These are phyloP conservation scores for Oncorhynchus gorbuscha DNA, from an alignment of 2,113 vertebrate species.

Conservation along the genomic window DNA sequence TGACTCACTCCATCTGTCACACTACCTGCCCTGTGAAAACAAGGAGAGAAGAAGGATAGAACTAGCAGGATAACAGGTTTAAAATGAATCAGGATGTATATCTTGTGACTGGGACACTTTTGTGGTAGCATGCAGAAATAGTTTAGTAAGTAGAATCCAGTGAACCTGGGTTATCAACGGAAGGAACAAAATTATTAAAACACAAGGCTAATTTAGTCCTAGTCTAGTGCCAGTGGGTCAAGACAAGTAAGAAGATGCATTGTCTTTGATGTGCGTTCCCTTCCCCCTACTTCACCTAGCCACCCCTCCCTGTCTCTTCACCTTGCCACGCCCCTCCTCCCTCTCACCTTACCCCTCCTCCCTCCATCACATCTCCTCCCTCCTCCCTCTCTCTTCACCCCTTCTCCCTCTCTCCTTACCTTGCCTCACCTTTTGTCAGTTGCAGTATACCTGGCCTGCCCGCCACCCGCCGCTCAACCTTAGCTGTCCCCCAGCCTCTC, in stretches of 20 bases:
- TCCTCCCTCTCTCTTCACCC: constrained; percentile 59
- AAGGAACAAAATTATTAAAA: constrained; percentile 54
- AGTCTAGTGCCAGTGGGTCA: constrained; percentile 53
- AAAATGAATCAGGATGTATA: constrained; percentile 49
- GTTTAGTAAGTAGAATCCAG: constrained; percentile 50
- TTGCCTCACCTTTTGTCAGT: constrained; percentile 60
- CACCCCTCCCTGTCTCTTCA: not conserved
- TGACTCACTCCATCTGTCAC: not conserved
- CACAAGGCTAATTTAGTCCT: constrained; percentile 52
- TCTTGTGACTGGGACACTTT: constrained; percentile 49
- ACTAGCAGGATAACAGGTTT: not conserved
- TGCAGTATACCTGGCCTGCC: constrained; percentile 50
- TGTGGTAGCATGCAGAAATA: constrained; percentile 48
- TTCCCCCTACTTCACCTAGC: constrained; percentile 37
- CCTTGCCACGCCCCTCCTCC: constrained; percentile 63
- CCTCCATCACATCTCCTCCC: constrained; percentile 2
- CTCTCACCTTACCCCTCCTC: constrained; percentile 61
- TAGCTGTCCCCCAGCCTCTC: constrained; percentile 60
- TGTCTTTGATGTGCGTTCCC: constrained; percentile 64
- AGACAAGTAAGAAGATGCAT: constrained; percentile 56
- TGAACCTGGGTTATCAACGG: constrained; percentile 52
- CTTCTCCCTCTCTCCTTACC: constrained; percentile 64
- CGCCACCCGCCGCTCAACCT: constrained; percentile 66
- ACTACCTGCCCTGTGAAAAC: not conserved
- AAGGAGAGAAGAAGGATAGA: not conserved